Percentiles rank a stretch among this genome's conserved stretches.
These are phyloP conservation scores for Elysia chlorotica DNA, from an alignment of 1,140 invertebrate genomes.

Conservation along the genomic window DNA sequence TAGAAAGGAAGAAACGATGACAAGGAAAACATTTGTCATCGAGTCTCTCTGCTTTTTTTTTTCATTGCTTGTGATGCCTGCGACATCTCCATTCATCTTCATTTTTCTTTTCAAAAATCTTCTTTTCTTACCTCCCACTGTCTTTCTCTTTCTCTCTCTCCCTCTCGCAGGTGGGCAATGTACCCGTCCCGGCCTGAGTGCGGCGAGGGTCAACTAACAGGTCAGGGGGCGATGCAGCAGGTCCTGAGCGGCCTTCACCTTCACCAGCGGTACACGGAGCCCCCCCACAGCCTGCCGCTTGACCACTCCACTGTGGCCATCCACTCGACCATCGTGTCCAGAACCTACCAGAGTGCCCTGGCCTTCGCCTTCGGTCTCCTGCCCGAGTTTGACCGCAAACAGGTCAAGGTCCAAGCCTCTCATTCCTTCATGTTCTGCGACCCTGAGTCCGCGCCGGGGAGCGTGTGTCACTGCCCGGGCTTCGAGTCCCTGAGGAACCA, in stretches of 20 bases:
- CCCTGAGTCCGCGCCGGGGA: conserved; percentile 63
- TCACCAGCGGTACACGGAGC: conserved; percentile 70
- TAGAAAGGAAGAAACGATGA: conserved; percentile 18
- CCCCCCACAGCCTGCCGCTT: conserved; percentile 65
- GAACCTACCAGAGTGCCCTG: conserved; percentile 87
- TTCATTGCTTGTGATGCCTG: conserved; percentile 70
- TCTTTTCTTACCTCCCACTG: too few relatives aligned
- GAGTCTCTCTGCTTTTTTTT: conserved; percentile 81
- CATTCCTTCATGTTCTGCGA: conserved; percentile 43
- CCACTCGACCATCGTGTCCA: conserved; percentile 81
- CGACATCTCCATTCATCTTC: conserved; percentile 79
- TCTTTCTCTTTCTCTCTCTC: conserved; percentile 77
- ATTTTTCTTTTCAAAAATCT: conserved; percentile 71
- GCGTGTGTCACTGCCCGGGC: conserved; percentile 72
- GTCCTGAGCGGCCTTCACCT: background rate
- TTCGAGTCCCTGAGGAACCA: conserved; percentile 27
- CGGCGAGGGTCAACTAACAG: conserved; percentile 4
- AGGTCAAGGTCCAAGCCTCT: conserved; percentile 63
- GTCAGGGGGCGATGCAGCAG: background rate
- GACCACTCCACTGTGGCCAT: conserved; percentile 71
- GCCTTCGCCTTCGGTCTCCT: conserved; percentile 80
- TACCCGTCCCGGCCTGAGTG: background rate
- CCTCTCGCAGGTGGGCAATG: conserved; percentile 60
- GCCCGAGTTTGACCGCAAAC: conserved; percentile 66
- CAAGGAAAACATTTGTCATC: conserved; percentile 48